These are phyloP conservation scores for Antrozous pallidus DNA, from an alignment of 2,797 vertebrate genomes.

Conservation along the genomic window DNA sequence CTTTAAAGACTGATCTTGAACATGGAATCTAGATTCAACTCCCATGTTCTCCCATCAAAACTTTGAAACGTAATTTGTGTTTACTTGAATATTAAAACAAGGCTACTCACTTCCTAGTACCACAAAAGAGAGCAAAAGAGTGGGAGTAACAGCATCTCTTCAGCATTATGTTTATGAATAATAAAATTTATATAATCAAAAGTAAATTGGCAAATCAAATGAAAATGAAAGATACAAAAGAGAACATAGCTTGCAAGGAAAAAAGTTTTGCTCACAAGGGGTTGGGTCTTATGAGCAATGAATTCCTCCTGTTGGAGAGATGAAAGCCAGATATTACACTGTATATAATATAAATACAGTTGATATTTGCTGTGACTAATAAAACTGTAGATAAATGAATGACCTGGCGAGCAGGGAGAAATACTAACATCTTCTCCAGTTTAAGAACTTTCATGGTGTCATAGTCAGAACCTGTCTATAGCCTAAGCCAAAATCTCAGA, in stretches of 20 bases:
- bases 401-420: neutral
- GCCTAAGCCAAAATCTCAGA: neutral
- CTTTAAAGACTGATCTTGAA: conserved; percentile 16
- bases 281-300: neutral
- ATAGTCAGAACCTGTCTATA: neutral
- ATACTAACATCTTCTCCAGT: neutral
- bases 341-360: neutral
- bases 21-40: neutral
- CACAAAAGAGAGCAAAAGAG: conserved; percentile 31
- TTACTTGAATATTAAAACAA: conserved; percentile 24
- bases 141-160: neutral
- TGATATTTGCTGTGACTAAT: neutral
- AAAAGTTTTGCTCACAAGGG: neutral
- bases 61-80: neutral
- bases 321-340: neutral
- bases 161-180: neutral
- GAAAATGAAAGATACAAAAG: conserved; percentile 24
- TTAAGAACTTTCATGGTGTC: neutral
- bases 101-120: neutral
- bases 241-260: neutral
- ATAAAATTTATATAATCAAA: conserved; percentile 23
- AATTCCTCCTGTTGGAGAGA: neutral
- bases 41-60: neutral
- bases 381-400: neutral
- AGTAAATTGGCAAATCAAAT: neutral